Percentiles rank a stretch among this genome's conserved stretches.
Conservation (phyloP, 2,113 vertebrate species). For the Triplophysa rosa region DNA sequence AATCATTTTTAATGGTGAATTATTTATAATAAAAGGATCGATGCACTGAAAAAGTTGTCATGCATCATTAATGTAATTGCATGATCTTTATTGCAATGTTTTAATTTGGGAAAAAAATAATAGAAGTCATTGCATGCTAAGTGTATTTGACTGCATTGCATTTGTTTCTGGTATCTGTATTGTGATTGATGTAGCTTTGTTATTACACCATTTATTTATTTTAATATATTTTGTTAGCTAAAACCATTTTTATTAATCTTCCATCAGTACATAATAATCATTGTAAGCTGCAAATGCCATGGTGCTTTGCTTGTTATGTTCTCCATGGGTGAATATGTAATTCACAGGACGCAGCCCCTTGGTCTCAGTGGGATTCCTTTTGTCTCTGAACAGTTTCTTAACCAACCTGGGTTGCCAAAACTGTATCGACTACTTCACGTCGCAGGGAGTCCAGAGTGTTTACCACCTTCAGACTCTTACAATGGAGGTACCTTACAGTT, state of each 20-base stretch:
- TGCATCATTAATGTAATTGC: constrained; percentile 75
- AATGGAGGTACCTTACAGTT: constrained; percentile 85
- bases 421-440: constrained; percentile 98
- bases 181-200: neutral
- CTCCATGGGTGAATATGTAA: constrained; percentile 51
- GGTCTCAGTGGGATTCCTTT: constrained; percentile 74
- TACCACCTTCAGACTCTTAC: constrained; percentile 97
- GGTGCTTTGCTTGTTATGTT: constrained; percentile 45
- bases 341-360: constrained; percentile 50
- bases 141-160: neutral
- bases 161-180: neutral
- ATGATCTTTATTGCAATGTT: constrained; percentile 55
- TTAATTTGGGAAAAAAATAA: neutral
- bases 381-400: constrained; percentile 90
- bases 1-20: constrained; percentile 62
- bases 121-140: neutral
- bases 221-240: neutral
- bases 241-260: neutral
- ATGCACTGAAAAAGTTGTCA: constrained; percentile 71
- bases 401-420: constrained; percentile 97
- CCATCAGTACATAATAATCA: neutral
- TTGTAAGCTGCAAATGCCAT: constrained; percentile 24
- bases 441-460: constrained; percentile 93
- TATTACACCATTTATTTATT: neutral
- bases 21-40: constrained; percentile 82